These are phyloP conservation scores for Vulpes lagopus DNA, from an alignment of 2,113 vertebrate genomes.

Conservation along the genomic window DNA sequence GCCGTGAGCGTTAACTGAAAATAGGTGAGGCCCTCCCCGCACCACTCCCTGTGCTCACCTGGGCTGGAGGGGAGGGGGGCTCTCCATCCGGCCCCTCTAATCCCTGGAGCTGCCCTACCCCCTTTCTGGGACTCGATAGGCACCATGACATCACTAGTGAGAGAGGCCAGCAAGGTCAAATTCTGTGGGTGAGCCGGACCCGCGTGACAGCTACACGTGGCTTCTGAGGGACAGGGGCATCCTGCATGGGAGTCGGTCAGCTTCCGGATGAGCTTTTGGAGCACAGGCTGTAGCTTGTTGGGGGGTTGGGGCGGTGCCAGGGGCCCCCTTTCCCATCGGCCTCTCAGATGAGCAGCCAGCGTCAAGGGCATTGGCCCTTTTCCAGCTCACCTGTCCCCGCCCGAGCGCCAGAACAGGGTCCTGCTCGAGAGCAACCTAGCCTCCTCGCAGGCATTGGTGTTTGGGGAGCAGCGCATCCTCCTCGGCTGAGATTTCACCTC, in stretches of 20 bases:
- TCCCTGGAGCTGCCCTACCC: too few species aligned
- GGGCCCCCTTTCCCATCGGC: fast-evolving
- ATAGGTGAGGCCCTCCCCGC: too few species aligned
- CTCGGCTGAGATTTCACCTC: not conserved
- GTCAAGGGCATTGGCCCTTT: fast-evolving
- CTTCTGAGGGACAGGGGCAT: not conserved
- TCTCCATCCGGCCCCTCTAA: not conserved
- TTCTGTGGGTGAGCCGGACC: not conserved
- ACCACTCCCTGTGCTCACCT: fast-evolving
- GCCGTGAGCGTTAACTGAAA: not conserved
- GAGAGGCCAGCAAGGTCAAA: not conserved
- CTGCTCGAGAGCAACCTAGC: not conserved
- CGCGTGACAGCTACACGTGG: fast-evolving
- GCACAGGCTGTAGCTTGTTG: not conserved
- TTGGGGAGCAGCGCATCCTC: not conserved
- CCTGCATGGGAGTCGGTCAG: not conserved
- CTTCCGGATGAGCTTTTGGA: not conserved
- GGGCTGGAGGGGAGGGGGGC: not conserved
- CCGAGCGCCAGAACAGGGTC: not conserved
- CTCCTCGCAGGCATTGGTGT: not conserved
- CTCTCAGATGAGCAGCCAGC: fast-evolving
- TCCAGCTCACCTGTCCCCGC: not conserved
- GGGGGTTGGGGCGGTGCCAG: fast-evolving
- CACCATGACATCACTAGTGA: not conserved
- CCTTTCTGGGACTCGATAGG: not conserved